phyloP scores from a whole-genome alignment of 2,113 vertebrate genomes.

The Rhipidura dahli region DNA sequence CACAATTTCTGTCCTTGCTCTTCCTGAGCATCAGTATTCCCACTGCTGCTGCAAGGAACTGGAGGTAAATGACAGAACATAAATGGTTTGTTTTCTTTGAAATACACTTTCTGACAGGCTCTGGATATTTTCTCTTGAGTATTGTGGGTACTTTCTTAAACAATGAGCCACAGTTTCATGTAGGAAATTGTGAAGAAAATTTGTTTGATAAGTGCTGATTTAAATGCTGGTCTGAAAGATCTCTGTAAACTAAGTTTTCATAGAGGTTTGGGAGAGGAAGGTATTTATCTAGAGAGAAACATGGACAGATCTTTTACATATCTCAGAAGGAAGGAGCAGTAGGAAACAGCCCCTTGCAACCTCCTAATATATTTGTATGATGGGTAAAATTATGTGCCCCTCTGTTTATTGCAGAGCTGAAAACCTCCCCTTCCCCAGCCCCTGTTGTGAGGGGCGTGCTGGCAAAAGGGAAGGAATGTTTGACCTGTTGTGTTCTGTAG shows the following conservation, averaged over 20 bases:
- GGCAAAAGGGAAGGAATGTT: not conserved
- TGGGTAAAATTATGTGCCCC: not conserved
- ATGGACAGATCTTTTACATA: not conserved
- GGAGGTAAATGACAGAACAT: not conserved
- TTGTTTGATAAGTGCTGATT: not conserved
- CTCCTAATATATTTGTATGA: not conserved
- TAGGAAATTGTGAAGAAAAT: not conserved
- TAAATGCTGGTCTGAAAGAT: not conserved
- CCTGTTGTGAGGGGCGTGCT: not conserved
- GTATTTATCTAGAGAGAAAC: not conserved
- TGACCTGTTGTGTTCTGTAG: not conserved
- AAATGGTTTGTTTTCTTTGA: not conserved
- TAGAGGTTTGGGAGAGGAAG: not conserved
- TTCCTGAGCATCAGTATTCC: not conserved
- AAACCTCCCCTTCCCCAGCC: not conserved
- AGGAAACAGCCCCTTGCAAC: not conserved
- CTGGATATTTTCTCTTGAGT: not conserved
- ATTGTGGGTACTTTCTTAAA: not conserved
- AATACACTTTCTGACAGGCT: not conserved
- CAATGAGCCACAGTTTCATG: not conserved
- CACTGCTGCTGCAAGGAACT: not conserved
- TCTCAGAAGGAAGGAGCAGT: not conserved
- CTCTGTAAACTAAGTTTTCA: not conserved
- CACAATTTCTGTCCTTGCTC: not conserved
- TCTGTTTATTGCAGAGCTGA: not conserved